phyloP scores from a whole-genome alignment of 1,140 invertebrate genomes.

The Brachionus asplanchnoidis region DNA sequence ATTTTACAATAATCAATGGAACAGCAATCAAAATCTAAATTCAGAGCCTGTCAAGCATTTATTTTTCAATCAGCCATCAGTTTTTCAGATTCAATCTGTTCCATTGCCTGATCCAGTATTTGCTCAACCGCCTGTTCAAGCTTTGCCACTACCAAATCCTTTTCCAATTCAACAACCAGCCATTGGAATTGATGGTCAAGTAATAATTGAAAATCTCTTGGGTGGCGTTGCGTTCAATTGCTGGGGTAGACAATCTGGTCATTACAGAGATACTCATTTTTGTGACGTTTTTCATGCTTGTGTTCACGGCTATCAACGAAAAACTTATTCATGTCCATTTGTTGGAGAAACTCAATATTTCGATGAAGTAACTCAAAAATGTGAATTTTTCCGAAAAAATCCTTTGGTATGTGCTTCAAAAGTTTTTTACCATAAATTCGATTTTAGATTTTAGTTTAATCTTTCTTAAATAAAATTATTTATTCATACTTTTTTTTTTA shows the following conservation, averaged over 20 bases:
- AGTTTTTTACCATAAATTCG: background rate
- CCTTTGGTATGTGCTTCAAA: background rate
- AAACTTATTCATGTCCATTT: background rate
- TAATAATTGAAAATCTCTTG: slow-evolving; percentile 12
- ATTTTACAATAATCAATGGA: background rate
- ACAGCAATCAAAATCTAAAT: background rate
- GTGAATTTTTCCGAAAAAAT: slow-evolving; percentile 16
- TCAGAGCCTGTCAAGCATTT: background rate
- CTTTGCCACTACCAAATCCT: background rate
- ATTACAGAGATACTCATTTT: slow-evolving; percentile 9
- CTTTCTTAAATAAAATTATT: background rate
- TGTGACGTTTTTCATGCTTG: slow-evolving; percentile 42
- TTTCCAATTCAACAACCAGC: slow-evolving; percentile 15
- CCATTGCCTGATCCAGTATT: background rate
- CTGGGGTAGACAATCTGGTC: background rate
- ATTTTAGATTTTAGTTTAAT: background rate
- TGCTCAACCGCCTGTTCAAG: background rate
- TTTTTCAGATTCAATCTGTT: background rate
- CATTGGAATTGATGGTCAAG: background rate
- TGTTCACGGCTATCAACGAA: slow-evolving; percentile 14
- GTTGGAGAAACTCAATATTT: slow-evolving; percentile 33
- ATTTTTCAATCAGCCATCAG: background rate
- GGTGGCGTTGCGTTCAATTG: slow-evolving; percentile 37
- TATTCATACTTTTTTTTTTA: background rate
- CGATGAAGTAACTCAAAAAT: slow-evolving; percentile 5